A percentile compares a stretch with the other conserved stretches of the same genome.
Conservation (phyloP, 2,797 vertebrate genomes). For the Halcyon badia region DNA sequence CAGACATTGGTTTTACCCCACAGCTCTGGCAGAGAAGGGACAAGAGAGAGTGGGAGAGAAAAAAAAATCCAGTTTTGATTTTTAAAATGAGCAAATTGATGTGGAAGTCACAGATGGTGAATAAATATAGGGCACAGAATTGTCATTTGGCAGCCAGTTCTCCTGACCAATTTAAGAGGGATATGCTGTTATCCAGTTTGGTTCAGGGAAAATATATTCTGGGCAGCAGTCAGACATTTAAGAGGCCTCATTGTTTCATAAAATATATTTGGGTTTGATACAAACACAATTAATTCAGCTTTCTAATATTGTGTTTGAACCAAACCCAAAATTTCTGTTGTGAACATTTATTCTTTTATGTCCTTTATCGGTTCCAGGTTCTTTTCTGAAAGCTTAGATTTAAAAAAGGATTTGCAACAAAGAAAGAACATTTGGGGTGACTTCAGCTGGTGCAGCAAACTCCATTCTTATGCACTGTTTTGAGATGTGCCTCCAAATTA, state of each 20-base stretch:
- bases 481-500: slow-evolving; percentile 61
- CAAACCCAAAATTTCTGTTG: slow-evolving; percentile 26
- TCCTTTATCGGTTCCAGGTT: slow-evolving; percentile 44
- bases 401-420: slow-evolving; percentile 48
- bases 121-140: slow-evolving; percentile 47
- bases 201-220: slow-evolving; percentile 63
- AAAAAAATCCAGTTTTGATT: slow-evolving; percentile 1
- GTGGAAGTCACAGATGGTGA: slow-evolving; percentile 71
- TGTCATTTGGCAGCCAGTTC: slow-evolving; percentile 51
- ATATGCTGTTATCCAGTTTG: slow-evolving; percentile 48
- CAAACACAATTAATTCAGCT: slow-evolving; percentile 64
- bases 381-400: slow-evolving; percentile 41
- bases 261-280: slow-evolving; percentile 71
- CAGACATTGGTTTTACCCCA: background rate
- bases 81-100: slow-evolving; percentile 65
- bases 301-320: slow-evolving; percentile 63
- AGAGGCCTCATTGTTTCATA: slow-evolving; percentile 64
- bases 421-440: slow-evolving; percentile 48
- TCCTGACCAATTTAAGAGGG: slow-evolving; percentile 62
- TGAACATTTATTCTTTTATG: slow-evolving; percentile 47
- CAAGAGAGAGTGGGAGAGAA: background rate
- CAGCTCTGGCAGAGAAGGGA: background rate
- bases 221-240: slow-evolving; percentile 61
- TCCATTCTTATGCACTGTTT: slow-evolving; percentile 36
- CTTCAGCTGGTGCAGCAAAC: slow-evolving; percentile 65